Evolutionary conservation across 2,888 invertebrate species (phyloP).

Genomic region (Agrypnus murinus): DNA sequence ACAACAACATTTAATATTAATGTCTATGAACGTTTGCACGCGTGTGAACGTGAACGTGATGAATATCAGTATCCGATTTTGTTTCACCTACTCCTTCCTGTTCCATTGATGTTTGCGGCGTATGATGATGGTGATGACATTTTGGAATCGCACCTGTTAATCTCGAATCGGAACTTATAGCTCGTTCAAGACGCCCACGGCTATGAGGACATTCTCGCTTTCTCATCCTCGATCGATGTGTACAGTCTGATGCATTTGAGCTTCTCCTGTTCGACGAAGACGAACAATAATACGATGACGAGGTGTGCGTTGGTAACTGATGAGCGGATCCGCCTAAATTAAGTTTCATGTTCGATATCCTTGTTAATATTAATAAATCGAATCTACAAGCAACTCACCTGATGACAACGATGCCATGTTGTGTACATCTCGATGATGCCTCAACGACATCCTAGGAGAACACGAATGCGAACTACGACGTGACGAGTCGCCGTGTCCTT

Average conservation of each 20-base stretch:
- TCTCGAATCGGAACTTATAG: constrained; percentile 68
- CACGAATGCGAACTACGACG: constrained; percentile 67
- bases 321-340: constrained; percentile 65
- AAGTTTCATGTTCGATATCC: no score
- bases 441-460: constrained; percentile 67
- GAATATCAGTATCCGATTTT: constrained; percentile 66
- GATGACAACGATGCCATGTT: constrained; percentile 41
- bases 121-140: constrained; percentile 59
- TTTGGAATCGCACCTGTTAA: constrained; percentile 64
- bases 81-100: constrained; percentile 61
- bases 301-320: constrained; percentile 61
- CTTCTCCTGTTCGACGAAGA: constrained; percentile 64
- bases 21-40: constrained; percentile 50
- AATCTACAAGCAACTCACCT: constrained; percentile 21
- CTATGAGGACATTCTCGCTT: constrained; percentile 64
- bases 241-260: constrained; percentile 71
- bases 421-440: constrained; percentile 63
- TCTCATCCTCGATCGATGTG: constrained; percentile 63
- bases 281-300: constrained; percentile 58
- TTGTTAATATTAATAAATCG: no score
- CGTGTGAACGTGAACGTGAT: constrained; percentile 46
- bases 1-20: constrained; percentile 33
- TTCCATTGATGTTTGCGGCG: constrained; percentile 64
- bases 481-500: constrained; percentile 55
- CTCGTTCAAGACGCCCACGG: constrained; percentile 65